Evolutionary conservation across 1,140 invertebrate genomes (phyloP).

Genomic region (Triops longicaudatus): DNA sequence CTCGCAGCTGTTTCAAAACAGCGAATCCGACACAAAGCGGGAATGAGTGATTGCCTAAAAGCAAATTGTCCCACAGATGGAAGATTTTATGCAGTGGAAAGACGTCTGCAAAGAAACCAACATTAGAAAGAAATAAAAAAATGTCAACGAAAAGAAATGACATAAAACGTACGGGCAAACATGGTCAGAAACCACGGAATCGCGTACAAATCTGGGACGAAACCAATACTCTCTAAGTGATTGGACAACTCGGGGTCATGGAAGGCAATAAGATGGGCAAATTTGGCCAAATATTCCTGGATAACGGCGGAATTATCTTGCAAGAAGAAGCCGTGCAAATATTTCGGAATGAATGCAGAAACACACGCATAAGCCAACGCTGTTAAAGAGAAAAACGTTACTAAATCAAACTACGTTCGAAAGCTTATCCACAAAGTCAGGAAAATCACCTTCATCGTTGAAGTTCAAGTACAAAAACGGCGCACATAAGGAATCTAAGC

Average conservation of each 20-base stretch:
- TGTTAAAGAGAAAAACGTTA: slow-evolving; percentile 42
- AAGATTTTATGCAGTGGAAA: slow-evolving; percentile 97
- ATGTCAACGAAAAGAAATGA: slow-evolving; percentile 19
- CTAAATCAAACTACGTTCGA: too few relatives aligned
- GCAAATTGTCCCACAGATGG: slow-evolving; percentile 93
- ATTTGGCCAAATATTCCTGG: slow-evolving; percentile 95
- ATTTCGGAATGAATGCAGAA: slow-evolving; percentile 89
- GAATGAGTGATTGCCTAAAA: slow-evolving; percentile 87
- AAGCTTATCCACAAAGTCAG: too few relatives aligned
- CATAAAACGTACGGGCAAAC: slow-evolving; percentile 83
- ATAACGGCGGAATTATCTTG: slow-evolving; percentile 96
- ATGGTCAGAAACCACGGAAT: slow-evolving; percentile 99
- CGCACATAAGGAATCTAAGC: slow-evolving; percentile 92
- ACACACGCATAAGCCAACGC: slow-evolving; percentile 89
- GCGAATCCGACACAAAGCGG: slow-evolving; percentile 91
- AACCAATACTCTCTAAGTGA: slow-evolving; percentile 85
- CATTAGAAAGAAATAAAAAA: slow-evolving; percentile 26
- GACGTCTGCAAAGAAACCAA: slow-evolving; percentile 59
- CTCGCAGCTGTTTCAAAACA: slow-evolving; percentile 78
- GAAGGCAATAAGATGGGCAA: slow-evolving; percentile 90
- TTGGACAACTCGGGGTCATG: slow-evolving; percentile 87
- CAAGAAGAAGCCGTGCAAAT: slow-evolving; percentile 95
- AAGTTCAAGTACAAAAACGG: slow-evolving; percentile 96
- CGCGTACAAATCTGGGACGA: slow-evolving; percentile 97
- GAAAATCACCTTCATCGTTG: slow-evolving; percentile 77